phyloP scores from a whole-genome alignment of 1,140 invertebrate species.

The Centruroides vittatus region DNA sequence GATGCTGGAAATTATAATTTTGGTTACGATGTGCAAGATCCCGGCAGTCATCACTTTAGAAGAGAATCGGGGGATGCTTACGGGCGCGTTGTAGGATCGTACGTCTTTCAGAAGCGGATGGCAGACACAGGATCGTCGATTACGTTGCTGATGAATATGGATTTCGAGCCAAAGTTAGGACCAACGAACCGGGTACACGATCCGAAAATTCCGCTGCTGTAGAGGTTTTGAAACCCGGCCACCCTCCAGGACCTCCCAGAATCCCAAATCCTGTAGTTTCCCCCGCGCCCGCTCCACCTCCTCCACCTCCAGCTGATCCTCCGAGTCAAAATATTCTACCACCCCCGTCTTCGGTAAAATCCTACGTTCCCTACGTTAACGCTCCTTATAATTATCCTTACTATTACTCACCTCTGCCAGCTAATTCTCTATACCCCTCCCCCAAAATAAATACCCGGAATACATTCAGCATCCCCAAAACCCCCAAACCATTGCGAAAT shows the following conservation, averaged over 20 bases:
- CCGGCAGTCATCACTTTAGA: background rate
- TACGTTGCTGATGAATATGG: slow-evolving; percentile 13
- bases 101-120: slow-evolving; percentile 11
- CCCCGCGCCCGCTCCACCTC: no score
- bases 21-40: slow-evolving; percentile 1
- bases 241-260: background rate
- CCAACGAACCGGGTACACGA: background rate
- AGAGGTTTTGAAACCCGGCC: background rate
- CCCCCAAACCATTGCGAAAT: no score
- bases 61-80: background rate
- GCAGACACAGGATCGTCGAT: slow-evolving; percentile 3
- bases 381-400: no score
- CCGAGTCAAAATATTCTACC: no score
- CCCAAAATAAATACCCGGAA: no score
- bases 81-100: slow-evolving; percentile 3
- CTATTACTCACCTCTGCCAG: no score
- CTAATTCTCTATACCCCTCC: no score
- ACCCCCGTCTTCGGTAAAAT: no score
- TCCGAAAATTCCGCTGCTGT: background rate
- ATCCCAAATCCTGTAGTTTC: no score
- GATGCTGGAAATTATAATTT: slow-evolving; percentile 7
- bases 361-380: no score
- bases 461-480: no score
- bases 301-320: no score
- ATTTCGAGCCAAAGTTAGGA: background rate